Evolutionary conservation across 2,888 invertebrate species (phyloP).

Genomic region (Volucella inflata): DNA sequence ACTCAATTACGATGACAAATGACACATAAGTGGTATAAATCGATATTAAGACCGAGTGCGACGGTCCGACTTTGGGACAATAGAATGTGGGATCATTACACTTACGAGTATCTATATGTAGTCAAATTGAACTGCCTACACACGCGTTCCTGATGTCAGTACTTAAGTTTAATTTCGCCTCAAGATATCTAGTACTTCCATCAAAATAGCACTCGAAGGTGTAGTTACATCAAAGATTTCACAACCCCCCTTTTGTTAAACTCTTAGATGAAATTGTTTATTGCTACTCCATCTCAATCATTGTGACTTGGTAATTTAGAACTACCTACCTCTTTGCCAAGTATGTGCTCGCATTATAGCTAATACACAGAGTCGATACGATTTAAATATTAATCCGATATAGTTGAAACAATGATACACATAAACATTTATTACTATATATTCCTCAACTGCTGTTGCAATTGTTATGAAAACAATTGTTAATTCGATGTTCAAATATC

Average conservation of each 20-base stretch:
- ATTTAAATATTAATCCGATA: conserved; percentile 54
- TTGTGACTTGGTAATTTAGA: no score
- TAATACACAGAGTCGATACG: not conserved
- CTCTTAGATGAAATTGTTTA: conserved; percentile 9
- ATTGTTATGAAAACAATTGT: conserved; percentile 51
- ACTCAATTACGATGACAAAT: conserved; percentile 49
- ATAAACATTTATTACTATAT: conserved; percentile 15
- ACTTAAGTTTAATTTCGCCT: not conserved
- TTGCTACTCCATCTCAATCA: conserved; percentile 13
- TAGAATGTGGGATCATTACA: conserved; percentile 18
- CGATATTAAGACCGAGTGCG: conserved; percentile 8
- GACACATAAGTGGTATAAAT: conserved; percentile 21
- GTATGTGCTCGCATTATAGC: not conserved
- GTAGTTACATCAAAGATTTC: conserved; percentile 41
- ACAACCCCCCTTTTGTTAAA: conserved; percentile 34
- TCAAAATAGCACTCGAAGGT: conserved; percentile 7
- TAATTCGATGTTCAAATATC: conserved; percentile 52
- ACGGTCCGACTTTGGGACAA: not conserved
- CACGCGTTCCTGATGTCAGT: conserved; percentile 21
- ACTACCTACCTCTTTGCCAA: no score
- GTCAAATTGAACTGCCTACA: conserved; percentile 32
- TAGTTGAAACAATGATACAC: conserved; percentile 1
- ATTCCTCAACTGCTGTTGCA: not conserved
- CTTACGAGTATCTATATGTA: not conserved
- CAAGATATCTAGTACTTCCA: conserved; percentile 13